A percentile compares a stretch with the other conserved stretches of the same genome.
Evolutionary conservation across 2,113 vertebrate genomes (phyloP).

Genomic region (Salvelinus sp.): DNA sequence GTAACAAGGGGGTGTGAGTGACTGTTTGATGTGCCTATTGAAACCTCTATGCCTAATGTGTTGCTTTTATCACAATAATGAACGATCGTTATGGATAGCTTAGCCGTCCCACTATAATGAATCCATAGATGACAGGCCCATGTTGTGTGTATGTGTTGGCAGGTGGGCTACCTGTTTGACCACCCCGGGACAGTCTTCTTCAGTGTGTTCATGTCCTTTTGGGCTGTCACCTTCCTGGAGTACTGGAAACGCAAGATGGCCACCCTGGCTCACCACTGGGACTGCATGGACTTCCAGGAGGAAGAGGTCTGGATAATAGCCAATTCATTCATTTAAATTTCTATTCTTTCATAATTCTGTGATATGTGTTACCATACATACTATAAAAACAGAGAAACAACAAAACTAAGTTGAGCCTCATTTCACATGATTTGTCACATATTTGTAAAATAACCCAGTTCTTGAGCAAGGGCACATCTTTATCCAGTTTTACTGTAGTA

Average conservation of each 20-base stretch:
- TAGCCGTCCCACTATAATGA: no score
- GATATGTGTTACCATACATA: no score
- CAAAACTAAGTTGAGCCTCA: no score
- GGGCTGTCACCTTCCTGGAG: constrained; percentile 80
- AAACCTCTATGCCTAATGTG: no score
- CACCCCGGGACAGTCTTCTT: constrained; percentile 79
- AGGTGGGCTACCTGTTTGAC: constrained; percentile 80
- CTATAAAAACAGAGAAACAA: no score
- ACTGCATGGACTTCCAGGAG: constrained; percentile 81
- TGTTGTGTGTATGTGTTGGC: constrained; percentile 7
- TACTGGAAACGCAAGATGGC: constrained; percentile 81
- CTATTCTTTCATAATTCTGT: not conserved
- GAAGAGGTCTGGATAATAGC: constrained; percentile 65
- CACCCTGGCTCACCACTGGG: constrained; percentile 79
- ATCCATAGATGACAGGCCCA: not conserved
- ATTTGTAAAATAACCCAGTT: no score
- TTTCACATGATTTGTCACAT: no score
- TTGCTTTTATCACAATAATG: no score
- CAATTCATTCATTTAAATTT: not conserved
- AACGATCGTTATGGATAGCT: no score
- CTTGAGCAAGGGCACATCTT: no score
- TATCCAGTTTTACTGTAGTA: no score
- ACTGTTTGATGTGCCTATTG: no score
- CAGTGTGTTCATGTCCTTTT: constrained; percentile 83
- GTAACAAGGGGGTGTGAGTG: not conserved